Evolutionary conservation across 2,113 vertebrate genomes (phyloP).

Genomic region (Ranitomeya variabilis): DNA sequence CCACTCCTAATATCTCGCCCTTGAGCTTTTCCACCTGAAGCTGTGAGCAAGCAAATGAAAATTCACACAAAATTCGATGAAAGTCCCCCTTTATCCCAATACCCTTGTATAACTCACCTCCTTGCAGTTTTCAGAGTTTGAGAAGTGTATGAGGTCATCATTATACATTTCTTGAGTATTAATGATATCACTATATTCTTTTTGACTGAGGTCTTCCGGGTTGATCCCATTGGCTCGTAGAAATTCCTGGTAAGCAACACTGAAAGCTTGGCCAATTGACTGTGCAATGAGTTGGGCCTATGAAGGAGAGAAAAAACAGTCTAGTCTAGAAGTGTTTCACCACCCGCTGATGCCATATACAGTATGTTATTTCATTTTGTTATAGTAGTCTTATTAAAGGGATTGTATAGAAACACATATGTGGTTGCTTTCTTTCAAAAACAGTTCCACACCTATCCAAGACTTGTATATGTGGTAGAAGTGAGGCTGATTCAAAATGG

Average conservation of each 20-base stretch:
- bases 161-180: constrained; percentile 99
- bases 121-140: constrained; percentile 98
- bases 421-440: too few relatives aligned
- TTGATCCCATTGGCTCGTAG: constrained; percentile 97
- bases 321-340: neutral
- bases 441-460: too few relatives aligned
- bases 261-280: constrained; percentile 98
- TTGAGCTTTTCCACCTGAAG: constrained; percentile 95
- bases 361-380: neutral
- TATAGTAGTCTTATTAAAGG: neutral
- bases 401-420: too few relatives aligned
- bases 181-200: constrained; percentile 98
- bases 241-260: constrained; percentile 98
- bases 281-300: constrained; percentile 98
- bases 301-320: constrained; percentile 14
- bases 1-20: constrained; percentile 96
- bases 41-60: constrained; percentile 67
- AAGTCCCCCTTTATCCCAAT: neutral
- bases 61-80: neutral
- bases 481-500: too few relatives aligned
- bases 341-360: neutral
- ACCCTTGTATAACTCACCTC: constrained; percentile 75
- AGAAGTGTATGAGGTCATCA: constrained; percentile 98
- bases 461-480: too few relatives aligned
- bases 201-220: constrained; percentile 97